Percentiles rank a stretch among this genome's conserved stretches.
These are phyloP conservation scores for Temnothorax longispinosus DNA, from an alignment of 1,140 invertebrate genomes.

Conservation along the genomic window DNA sequence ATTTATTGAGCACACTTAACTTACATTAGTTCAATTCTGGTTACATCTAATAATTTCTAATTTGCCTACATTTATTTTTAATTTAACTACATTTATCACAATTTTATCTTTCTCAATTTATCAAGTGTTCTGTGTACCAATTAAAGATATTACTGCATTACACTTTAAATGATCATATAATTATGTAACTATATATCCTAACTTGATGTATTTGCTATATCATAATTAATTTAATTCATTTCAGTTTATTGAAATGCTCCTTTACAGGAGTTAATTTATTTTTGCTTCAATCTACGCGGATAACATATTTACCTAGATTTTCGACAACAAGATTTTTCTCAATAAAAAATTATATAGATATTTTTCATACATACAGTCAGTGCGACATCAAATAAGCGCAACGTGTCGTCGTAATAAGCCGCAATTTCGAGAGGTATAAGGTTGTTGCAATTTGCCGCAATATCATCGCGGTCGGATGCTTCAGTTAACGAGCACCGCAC, in stretches of 20 bases:
- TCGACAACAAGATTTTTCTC: not conserved
- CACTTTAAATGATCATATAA: not conserved
- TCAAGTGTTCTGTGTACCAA: not conserved
- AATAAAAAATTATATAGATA: not conserved
- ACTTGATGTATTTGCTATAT: not conserved
- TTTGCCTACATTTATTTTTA: too few relatives aligned
- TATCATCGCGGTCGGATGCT: constrained; percentile 51
- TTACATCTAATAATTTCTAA: not conserved
- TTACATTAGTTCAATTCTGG: not conserved
- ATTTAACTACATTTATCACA: not conserved
- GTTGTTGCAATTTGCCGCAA: constrained; percentile 39
- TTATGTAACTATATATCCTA: not conserved
- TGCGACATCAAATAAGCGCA: not conserved
- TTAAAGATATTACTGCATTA: not conserved
- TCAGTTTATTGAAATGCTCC: not conserved
- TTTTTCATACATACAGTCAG: not conserved
- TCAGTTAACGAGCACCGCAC: constrained; percentile 34
- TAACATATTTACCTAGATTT: not conserved
- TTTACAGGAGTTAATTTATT: not conserved
- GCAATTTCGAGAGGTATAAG: constrained; percentile 35
- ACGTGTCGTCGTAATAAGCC: constrained; percentile 32
- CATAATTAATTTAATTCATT: not conserved
- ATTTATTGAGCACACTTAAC: not conserved
- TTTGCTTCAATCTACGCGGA: not conserved
- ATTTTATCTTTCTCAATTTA: constrained; percentile 14